A percentile compares a stretch with the other conserved stretches of the same genome.
Evolutionary conservation across 2,888 invertebrate species (phyloP).

Genomic region (Eudasyphora cyanicolor): DNA sequence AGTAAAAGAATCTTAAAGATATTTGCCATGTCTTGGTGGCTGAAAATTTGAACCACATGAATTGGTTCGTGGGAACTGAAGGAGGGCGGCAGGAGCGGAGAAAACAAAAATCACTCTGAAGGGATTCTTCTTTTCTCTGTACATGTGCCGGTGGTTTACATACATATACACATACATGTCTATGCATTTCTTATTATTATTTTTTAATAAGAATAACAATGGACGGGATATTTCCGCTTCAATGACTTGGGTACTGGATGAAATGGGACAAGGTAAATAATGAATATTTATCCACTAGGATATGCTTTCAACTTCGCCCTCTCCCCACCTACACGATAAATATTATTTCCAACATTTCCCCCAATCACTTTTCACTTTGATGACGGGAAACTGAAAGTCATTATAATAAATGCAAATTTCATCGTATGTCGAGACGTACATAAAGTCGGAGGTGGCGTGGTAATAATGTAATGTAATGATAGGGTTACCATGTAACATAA

Average conservation of each 20-base stretch:
- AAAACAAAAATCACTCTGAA: too few relatives aligned
- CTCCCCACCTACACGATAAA: neutral
- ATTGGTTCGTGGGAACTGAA: too few relatives aligned
- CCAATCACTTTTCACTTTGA: neutral
- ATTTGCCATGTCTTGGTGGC: neutral
- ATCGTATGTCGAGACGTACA: neutral
- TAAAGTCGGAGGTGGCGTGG: neutral
- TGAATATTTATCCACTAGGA: constrained; percentile 9
- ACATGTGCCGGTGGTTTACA: neutral
- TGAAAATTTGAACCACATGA: neutral
- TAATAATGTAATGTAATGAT: neutral
- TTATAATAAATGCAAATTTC: constrained; percentile 14
- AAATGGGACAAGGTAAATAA: constrained; percentile 30
- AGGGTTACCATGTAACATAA: neutral
- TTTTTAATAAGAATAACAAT: constrained; percentile 48
- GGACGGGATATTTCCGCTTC: constrained; percentile 50
- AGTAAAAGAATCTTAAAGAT: neutral
- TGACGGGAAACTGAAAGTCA: neutral
- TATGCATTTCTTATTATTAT: neutral
- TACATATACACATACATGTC: neutral
- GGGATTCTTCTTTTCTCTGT: neutral
- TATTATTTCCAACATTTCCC: neutral
- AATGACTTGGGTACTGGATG: constrained; percentile 45
- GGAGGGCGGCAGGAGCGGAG: neutral
- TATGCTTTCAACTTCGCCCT: neutral